Base-by-base conservation (phyloP, 2,797 vertebrate species). In the Lepus oiostolus region DNA sequence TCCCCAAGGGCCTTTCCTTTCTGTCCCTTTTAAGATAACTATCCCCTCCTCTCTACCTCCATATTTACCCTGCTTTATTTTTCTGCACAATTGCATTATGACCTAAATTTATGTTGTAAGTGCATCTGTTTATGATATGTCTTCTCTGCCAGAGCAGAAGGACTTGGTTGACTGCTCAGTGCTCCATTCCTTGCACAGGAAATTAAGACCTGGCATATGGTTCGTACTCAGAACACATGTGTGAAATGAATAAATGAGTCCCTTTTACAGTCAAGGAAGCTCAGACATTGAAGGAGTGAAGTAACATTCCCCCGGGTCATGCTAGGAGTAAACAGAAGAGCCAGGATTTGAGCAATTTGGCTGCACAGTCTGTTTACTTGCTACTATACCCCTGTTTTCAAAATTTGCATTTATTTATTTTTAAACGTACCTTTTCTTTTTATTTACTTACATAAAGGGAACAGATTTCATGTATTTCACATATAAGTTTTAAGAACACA, bases 181-280 rank as follows among this genome's bases (percentile, higher is more conserved):
- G 54, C 32, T 85, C 72, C 60, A 13, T 38, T 52, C 54, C 4
- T 42, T 80, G 38, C 24, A 35, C 58, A 28, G 24, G 32, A 21
- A 90, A 71, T 62, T 52, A 24, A 63, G 22, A 17, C 2, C 75
- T 72, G 28, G 42, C 28, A 58, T 2, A 30, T 47, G 28, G 42
- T 30, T 72, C 19, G 26, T 58, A 10, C 32, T 88, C 74, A 93
- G 75, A 71, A 79, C 22, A 79, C 8, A 60, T 10, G 0, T 11
- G 0, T 70, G 11, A 22, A 68, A 85, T 32, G 17, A 72, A 86
- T 35, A 81, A 21, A 65, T 52, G 7, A 76, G 13, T 85, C 71
- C 67, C 32, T 77, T 85, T 75, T 70, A 88, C n/a, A 81, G 65
- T 83, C 71, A 22, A 95, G 67, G 4, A 85, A 82, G 93, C 2